phyloP scores from a whole-genome alignment of 2,797 vertebrate species.

The Mycteria americana region DNA sequence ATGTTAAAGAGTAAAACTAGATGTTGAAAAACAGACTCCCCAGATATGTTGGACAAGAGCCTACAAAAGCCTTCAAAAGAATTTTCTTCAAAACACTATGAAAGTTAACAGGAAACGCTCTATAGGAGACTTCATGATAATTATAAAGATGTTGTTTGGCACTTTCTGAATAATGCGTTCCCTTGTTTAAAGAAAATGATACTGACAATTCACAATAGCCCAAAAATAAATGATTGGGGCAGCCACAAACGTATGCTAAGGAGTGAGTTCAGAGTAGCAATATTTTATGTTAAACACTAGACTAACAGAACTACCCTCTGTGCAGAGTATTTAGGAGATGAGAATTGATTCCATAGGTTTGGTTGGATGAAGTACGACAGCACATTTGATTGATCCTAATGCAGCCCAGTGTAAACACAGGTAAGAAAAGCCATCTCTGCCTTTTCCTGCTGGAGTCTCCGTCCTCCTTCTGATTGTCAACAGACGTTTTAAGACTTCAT shows the following conservation, averaged over 20 bases:
- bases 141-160: slow-evolving; percentile 9
- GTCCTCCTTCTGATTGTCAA: not conserved
- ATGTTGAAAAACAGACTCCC: slow-evolving; percentile 44
- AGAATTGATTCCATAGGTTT: not conserved
- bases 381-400: not conserved
- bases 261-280: not conserved
- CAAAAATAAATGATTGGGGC: not conserved
- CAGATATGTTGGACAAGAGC: slow-evolving; percentile 43
- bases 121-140: slow-evolving; percentile 37
- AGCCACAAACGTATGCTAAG: not conserved
- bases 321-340: not conserved
- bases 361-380: not conserved
- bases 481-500: not conserved
- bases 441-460: not conserved
- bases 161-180: not conserved
- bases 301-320: not conserved
- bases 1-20: not conserved
- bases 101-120: slow-evolving; percentile 31
- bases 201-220: not conserved
- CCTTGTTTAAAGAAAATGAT: not conserved
- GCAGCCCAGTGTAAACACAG: not conserved
- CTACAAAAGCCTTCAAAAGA: slow-evolving; percentile 53
- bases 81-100: slow-evolving; percentile 52
- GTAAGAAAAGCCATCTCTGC: not conserved
- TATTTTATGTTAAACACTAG: not conserved